Conservation (phyloP, 2,888 invertebrate species). For the Hirtodrosophila trivittata region DNA sequence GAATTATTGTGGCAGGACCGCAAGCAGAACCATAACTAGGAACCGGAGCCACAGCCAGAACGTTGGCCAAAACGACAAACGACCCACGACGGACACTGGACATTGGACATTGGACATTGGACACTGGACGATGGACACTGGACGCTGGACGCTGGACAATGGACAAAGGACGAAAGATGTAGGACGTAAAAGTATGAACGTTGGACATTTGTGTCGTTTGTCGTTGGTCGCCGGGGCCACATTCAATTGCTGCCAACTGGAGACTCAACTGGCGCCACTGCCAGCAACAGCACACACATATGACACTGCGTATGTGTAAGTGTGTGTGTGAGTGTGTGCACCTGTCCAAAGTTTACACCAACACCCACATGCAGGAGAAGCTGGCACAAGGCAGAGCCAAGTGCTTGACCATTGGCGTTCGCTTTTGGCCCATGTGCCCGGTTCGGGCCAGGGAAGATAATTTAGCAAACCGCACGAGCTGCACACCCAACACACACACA, state of each 20-base stretch:
- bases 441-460: slow-evolving; percentile 52
- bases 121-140: slow-evolving; percentile 3
- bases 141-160: slow-evolving; percentile 8
- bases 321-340: slow-evolving; percentile 16
- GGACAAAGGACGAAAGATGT: slow-evolving; percentile 1
- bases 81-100: slow-evolving; percentile 31
- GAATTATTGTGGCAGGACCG: slow-evolving; percentile 52
- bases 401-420: slow-evolving; percentile 46
- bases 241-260: slow-evolving; percentile 58
- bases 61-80: slow-evolving; percentile 13
- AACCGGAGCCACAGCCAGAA: background rate
- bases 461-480: slow-evolving; percentile 54
- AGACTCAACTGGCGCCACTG: slow-evolving; percentile 5
- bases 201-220: slow-evolving; percentile 33
- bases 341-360: slow-evolving; percentile 14
- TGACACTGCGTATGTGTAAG: background rate
- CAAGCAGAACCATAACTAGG: slow-evolving; percentile 12
- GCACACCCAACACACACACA: slow-evolving; percentile 24
- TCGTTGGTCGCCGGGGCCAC: slow-evolving; percentile 43
- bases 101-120: slow-evolving; percentile 11
- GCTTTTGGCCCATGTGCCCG: slow-evolving; percentile 11
- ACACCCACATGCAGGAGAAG: slow-evolving; percentile 12
- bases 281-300: slow-evolving; percentile 7
- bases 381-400: slow-evolving; percentile 34
- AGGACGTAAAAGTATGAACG: slow-evolving; percentile 4